phyloP scores from a whole-genome alignment of 2,888 invertebrate genomes.

The Microplitis manilae region DNA sequence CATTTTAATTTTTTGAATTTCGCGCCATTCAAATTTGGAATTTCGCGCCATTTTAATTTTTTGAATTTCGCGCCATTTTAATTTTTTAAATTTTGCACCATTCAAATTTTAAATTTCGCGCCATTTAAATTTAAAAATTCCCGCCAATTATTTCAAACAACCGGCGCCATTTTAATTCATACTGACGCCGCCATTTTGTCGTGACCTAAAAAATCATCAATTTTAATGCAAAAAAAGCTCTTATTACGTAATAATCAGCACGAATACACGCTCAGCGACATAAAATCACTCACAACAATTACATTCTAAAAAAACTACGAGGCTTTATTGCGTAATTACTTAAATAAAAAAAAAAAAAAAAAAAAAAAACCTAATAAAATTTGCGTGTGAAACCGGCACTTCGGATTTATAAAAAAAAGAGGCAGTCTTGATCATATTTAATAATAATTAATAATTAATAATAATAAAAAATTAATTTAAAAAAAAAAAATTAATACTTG shows the following conservation, averaged over 20 bases:
- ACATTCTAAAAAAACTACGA: neutral
- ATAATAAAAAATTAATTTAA: constrained; percentile 41
- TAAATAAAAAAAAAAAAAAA: neutral
- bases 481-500: constrained; percentile 65
- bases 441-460: constrained; percentile 49
- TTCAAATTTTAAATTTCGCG: no score
- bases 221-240: neutral
- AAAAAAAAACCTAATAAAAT: neutral
- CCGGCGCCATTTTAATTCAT: neutral
- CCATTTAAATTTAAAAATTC: no score
- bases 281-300: neutral
- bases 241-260: neutral
- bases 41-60: no score
- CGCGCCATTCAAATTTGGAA: no score
- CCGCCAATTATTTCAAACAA: no score
- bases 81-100: no score
- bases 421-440: constrained; percentile 26
- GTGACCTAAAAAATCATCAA: neutral
- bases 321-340: neutral
- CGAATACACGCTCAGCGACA: neutral
- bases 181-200: neutral
- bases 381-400: constrained; percentile 2
- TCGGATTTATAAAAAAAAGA: constrained; percentile 13
- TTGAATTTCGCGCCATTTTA: no score
- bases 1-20: no score